A percentile compares a stretch with the other conserved stretches of the same genome.
These are phyloP conservation scores for Nephila pilipes DNA, from an alignment of 1,140 invertebrate genomes.

Conservation along the genomic window DNA sequence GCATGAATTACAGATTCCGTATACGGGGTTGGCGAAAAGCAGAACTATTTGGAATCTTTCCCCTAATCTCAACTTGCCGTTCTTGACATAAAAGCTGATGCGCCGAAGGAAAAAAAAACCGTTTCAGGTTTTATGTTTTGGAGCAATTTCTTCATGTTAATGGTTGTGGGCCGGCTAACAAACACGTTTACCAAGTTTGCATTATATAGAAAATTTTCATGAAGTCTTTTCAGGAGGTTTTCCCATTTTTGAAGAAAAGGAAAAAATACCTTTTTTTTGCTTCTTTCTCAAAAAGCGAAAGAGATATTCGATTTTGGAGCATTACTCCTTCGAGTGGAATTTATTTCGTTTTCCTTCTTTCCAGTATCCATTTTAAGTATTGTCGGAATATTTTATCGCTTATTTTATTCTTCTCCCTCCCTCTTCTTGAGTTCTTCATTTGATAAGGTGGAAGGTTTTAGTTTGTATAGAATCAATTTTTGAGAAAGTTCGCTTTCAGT, in stretches of 20 bases:
- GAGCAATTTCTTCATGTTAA: constrained; percentile 38
- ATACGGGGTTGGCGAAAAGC: background rate
- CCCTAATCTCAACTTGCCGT: constrained; percentile 2
- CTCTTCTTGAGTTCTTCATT: background rate
- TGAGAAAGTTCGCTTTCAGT: no score
- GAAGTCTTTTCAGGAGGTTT: background rate
- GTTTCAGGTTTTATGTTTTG: background rate
- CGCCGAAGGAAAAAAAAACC: background rate
- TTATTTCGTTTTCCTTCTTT: constrained; percentile 13
- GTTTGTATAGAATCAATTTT: constrained; percentile 10
- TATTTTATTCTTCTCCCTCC: background rate
- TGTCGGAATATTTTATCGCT: constrained; percentile 21
- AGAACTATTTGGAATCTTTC: background rate
- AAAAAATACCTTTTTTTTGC: no score
- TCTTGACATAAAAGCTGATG: constrained; percentile 21
- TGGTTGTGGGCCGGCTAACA: constrained; percentile 4
- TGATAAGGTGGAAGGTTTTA: constrained; percentile 11
- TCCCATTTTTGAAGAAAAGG: background rate
- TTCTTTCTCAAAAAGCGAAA: background rate
- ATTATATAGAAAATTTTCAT: constrained; percentile 60
- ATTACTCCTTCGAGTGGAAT: constrained; percentile 30
- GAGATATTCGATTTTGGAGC: constrained; percentile 41
- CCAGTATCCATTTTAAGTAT: constrained; percentile 52
- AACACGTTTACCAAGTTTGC: constrained; percentile 31
- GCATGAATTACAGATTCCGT: constrained; percentile 19